These are phyloP conservation scores for Triplophysa tibetana DNA, from an alignment of 2,113 vertebrate genomes.

Conservation along the genomic window DNA sequence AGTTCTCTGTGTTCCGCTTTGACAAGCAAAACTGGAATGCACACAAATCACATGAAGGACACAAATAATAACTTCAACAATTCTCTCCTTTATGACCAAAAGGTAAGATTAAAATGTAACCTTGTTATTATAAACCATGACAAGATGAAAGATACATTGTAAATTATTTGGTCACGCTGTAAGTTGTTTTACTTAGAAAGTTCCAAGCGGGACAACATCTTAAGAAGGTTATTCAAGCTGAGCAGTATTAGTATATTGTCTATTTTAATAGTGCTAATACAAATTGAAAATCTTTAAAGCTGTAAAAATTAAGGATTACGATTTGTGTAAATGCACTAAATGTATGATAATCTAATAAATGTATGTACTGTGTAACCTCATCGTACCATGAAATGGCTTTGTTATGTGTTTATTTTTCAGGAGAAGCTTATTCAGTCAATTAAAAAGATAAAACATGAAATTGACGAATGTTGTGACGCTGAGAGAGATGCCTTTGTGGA, in stretches of 20 bases:
- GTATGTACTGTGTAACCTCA: neutral
- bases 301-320: neutral
- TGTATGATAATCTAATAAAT: neutral
- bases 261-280: neutral
- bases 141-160: neutral
- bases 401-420: slow-evolving; percentile 56
- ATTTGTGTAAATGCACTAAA: neutral
- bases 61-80: slow-evolving; percentile 69
- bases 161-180: neutral
- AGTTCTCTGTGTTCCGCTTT: slow-evolving; percentile 38
- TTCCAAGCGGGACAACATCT: neutral
- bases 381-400: neutral
- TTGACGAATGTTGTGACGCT: slow-evolving; percentile 72
- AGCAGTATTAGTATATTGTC: neutral
- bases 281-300: neutral
- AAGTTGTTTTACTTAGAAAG: neutral
- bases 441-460: slow-evolving; percentile 76
- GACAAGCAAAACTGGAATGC: slow-evolving; percentile 66
- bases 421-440: slow-evolving; percentile 74
- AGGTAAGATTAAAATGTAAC: slow-evolving; percentile 64
- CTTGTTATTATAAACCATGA: slow-evolving; percentile 26
- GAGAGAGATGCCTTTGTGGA: slow-evolving; percentile 66
- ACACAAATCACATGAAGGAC: slow-evolving; percentile 68
- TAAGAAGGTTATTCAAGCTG: neutral
- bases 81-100: slow-evolving; percentile 65